phyloP scores from a whole-genome alignment of 2,797 vertebrate species.

The Tapirus indicus region DNA sequence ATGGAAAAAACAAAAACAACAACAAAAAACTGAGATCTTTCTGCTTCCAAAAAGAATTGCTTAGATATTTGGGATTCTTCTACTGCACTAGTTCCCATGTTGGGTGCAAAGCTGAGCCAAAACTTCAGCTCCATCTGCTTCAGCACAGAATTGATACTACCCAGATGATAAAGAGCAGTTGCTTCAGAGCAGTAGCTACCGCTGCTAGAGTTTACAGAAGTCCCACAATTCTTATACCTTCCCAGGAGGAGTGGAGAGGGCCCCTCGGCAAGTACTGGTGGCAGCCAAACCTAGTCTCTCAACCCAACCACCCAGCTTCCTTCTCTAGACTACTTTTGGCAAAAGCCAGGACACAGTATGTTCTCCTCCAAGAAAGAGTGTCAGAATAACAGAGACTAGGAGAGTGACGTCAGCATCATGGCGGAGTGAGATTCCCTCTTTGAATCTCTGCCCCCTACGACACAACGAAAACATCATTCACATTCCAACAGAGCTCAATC shows the following conservation, averaged over 20 bases:
- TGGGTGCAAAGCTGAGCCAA: background rate
- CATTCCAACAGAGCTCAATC: too few species aligned
- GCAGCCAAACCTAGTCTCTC: background rate
- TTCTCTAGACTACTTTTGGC: background rate
- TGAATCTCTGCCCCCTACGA: too few species aligned
- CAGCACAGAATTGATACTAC: background rate
- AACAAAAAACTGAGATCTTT: background rate
- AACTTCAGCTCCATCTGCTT: background rate
- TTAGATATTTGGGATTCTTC: background rate
- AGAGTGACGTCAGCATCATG: too few species aligned
- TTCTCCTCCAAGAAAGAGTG: background rate
- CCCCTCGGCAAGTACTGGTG: background rate
- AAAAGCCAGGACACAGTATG: background rate
- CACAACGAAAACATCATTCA: too few species aligned
- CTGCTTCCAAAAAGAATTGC: background rate
- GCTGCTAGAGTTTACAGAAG: background rate
- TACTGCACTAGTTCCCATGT: background rate
- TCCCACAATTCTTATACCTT: background rate
- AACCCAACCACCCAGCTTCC: background rate
- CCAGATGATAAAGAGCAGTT: background rate
- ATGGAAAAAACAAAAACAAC: background rate
- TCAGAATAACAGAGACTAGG: background rate
- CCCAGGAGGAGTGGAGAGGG: background rate
- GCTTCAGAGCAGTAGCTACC: background rate
- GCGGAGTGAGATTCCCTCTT: too few species aligned